Conservation (phyloP, 2,113 vertebrate species). For the Corydoras maculifer region DNA sequence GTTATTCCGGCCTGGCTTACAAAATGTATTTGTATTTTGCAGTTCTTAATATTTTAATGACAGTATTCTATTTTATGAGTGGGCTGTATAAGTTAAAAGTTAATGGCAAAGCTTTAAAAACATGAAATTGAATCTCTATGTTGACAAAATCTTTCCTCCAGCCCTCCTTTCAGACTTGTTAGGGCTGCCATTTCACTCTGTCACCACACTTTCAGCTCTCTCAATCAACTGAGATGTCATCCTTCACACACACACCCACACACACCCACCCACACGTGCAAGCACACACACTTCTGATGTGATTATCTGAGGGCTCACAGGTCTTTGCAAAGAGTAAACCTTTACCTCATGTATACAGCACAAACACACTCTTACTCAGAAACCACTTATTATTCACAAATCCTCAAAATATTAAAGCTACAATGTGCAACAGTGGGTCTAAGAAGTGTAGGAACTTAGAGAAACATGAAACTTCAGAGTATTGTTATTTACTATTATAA, state of each 20-base stretch:
- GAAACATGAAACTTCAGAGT: background rate
- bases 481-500: too few species aligned
- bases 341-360: slow-evolving; percentile 20
- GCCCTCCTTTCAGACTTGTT: slow-evolving; percentile 38
- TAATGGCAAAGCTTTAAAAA: too few species aligned
- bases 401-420: background rate
- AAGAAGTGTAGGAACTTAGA: background rate
- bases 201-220: slow-evolving; percentile 40
- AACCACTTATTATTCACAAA: slow-evolving; percentile 5
- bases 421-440: slow-evolving; percentile 7
- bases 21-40: too few species aligned
- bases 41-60: too few species aligned
- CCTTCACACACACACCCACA: slow-evolving; percentile 6
- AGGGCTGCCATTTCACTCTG: slow-evolving; percentile 50
- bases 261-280: background rate
- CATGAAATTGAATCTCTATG: too few species aligned
- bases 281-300: background rate
- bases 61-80: too few species aligned
- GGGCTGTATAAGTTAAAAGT: too few species aligned
- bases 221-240: slow-evolving; percentile 35
- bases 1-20: too few species aligned
- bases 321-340: slow-evolving; percentile 41
- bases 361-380: slow-evolving; percentile 5
- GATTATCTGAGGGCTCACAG: slow-evolving; percentile 28
- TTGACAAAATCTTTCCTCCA: background rate